Evolutionary conservation across 2,113 vertebrate genomes (phyloP).

Genomic region (Agelaius phoeniceus): DNA sequence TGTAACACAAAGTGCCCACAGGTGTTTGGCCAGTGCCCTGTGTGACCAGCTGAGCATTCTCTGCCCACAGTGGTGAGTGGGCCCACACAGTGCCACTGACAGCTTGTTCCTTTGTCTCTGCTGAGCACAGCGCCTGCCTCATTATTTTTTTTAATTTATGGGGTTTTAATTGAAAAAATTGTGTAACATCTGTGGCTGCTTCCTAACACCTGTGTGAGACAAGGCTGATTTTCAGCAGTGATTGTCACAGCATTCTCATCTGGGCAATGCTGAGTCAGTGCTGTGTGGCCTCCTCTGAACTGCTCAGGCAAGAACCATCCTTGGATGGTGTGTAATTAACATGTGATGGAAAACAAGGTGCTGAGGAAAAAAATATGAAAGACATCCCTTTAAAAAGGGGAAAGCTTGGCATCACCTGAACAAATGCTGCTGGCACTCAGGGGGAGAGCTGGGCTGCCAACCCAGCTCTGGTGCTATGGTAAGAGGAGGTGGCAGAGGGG

Average conservation of each 20-base stretch:
- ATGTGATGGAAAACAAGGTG: neutral
- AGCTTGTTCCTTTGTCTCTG: neutral
- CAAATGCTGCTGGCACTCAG: neutral
- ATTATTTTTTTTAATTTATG: conserved; percentile 31
- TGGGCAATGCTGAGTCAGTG: neutral
- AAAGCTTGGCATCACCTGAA: neutral
- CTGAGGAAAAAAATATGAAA: neutral
- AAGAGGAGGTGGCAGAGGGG: neutral
- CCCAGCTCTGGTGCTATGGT: neutral
- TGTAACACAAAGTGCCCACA: neutral
- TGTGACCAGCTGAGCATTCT: neutral
- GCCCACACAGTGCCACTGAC: neutral
- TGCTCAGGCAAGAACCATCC: neutral
- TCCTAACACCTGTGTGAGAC: conserved; percentile 10
- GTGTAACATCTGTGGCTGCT: conserved; percentile 55
- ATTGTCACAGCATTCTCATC: neutral
- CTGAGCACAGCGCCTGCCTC: neutral
- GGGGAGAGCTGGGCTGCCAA: neutral
- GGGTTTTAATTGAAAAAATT: conserved; percentile 40
- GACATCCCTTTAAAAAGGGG: neutral
- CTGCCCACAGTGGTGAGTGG: neutral
- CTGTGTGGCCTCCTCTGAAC: neutral
- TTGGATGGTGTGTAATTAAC: neutral
- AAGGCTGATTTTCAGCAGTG: neutral
- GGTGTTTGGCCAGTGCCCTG: neutral